Percentiles rank a stretch among this genome's conserved stretches.
Conservation (phyloP, 2,888 invertebrate species). For the Lasioglossum pauxillum region DNA sequence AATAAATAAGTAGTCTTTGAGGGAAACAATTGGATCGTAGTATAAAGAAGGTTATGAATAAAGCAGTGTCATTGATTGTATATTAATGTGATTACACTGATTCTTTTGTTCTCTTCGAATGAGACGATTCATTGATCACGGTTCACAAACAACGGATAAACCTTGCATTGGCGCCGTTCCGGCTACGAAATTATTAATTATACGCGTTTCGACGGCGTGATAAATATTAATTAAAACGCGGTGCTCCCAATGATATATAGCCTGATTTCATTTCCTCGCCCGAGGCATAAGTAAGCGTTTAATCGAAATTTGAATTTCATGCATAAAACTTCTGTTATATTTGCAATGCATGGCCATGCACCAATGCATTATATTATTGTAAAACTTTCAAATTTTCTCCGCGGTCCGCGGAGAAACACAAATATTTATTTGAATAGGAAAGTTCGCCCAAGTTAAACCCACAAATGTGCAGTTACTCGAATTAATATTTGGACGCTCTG, state of each 20-base stretch:
- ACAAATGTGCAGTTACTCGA: background rate
- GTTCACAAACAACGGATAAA: background rate
- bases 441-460: background rate
- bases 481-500: no score
- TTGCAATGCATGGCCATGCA: conserved; percentile 39
- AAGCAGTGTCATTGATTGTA: conserved; percentile 13
- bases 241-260: conserved; percentile 3
- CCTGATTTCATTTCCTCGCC: conserved; percentile 18
- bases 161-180: background rate
- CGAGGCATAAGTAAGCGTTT: conserved; percentile 31
- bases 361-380: conserved; percentile 30
- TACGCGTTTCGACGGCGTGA: background rate
- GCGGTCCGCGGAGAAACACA: background rate
- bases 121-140: conserved; percentile 35
- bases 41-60: conserved; percentile 9
- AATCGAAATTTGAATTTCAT: conserved; percentile 57
- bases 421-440: background rate
- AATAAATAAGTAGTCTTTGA: background rate
- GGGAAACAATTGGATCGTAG: background rate
- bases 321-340: conserved; percentile 38
- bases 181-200: conserved; percentile 36
- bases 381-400: conserved; percentile 35
- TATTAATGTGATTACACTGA: conserved; percentile 26
- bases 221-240: conserved; percentile 55
- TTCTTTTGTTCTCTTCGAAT: conserved; percentile 11